Conservation (phyloP, 2,113 vertebrate genomes). For the Syngnathoides biaculeatus region DNA sequence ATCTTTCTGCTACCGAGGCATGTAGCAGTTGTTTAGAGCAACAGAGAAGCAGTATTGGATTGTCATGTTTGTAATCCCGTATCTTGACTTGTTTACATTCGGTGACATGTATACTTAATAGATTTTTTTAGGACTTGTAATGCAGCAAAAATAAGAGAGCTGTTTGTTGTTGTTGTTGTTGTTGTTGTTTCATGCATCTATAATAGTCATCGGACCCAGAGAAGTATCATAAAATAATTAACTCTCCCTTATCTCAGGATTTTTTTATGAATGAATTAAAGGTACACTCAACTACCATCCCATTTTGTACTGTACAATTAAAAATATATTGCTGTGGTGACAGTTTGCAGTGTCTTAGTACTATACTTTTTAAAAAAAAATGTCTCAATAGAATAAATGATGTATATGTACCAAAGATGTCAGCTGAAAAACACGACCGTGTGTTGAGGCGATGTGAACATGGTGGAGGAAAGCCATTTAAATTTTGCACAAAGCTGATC, state of each 20-base stretch:
- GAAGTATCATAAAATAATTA: background rate
- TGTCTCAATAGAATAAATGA: background rate
- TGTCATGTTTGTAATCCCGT: background rate
- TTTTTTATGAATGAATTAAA: background rate
- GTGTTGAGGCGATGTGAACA: conserved; percentile 16
- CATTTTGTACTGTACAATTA: background rate
- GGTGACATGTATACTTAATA: background rate
- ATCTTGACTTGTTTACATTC: background rate
- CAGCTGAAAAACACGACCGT: background rate
- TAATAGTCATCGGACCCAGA: background rate
- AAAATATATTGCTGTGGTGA: background rate
- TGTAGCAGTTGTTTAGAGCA: conserved; percentile 2
- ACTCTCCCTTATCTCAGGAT: background rate
- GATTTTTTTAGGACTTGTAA: background rate
- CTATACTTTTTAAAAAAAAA: too few species aligned
- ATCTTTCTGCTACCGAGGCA: conserved; percentile 22
- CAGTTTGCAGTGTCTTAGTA: too few species aligned
- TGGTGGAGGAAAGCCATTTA: conserved; percentile 48
- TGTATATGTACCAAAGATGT: background rate
- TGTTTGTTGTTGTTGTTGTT: background rate
- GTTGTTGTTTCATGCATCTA: conserved; percentile 4
- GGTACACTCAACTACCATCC: background rate
- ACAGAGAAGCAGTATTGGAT: conserved; percentile 1
- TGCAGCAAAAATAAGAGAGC: background rate
- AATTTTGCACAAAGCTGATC: conserved; percentile 56